Evolutionary conservation across 92 coral and sea anemone genomes (phyloP), one percentile per base, ranked within the genome.

Genomic region (Zoanthus gigantus): DNA sequence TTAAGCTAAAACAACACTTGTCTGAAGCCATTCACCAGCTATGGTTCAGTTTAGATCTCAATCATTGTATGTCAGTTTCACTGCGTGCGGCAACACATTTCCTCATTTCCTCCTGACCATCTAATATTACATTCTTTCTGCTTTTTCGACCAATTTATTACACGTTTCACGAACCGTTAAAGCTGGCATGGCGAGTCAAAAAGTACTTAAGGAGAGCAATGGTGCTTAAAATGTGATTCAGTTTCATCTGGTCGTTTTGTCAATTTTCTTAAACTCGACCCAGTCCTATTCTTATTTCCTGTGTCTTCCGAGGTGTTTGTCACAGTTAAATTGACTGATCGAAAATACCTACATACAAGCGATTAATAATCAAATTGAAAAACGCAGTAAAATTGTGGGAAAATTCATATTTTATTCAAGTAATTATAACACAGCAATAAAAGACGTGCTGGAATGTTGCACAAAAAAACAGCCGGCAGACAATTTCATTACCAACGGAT

Each of bases 131-230:
- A 67, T 5, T 30, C 69, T 69, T 34, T 69, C 47, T 14, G 28
- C 65, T 30, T 11, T 30, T 28, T 53, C 31, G 15, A 77, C 28
- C 82, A 53, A 54, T 77, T 77, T 28, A 31, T 54, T 54, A 5
- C 45, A 52, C 82, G 15, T 77, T 53, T 29, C 15, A 56, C 56
- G 5, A 18, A 2, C 47, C 31, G 6, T 12, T 18, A 6, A 37
- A 77, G 31, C 16, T 8, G 4, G 45, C 67, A 53, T 75, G 17
- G 60, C 58, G 3, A 45, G 13, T 76, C 23, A 11, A 5, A 28
- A 77, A 54, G 4, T 31, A 77, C 53, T 77, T 54, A 77, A 54
- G 82, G 48, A 77, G 30, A 77, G 82, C 47, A 54, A 77, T 54
- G 28, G 29, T 29, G 6, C 5, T 73, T 37, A 37, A 37, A 16